Base-by-base conservation (phyloP, 2,113 vertebrate genomes). In the Passer domesticus region DNA sequence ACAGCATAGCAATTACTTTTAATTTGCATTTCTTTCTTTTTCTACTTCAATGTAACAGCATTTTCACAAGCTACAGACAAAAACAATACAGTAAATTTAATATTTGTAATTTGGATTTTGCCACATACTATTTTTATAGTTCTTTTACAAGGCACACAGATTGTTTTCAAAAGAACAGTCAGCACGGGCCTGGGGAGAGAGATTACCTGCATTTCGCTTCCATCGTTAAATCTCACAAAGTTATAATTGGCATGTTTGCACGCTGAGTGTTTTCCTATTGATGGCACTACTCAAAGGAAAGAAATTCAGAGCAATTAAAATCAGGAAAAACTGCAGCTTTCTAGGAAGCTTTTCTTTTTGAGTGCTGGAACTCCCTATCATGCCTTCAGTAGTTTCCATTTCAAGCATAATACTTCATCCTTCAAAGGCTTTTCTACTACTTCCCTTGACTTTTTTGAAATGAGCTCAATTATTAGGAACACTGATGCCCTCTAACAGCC, bases 361-460 rank as follows among this genome's bases (percentile, higher is more conserved):
- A 50, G 23, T 0, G 0, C 30, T 46, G 30, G 23, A 62, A 80
- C 23, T 69, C n/a, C 16, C 59, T 64, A 22, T 50, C 17, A 72
- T 31, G 37, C 19, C 18, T 87, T 89, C 44, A 72, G 62, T 87
- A 74, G 27, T 68, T 91, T 74, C 28, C 19, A 60, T 68, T 93
- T 70, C 64, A 80, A 74, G 17, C 20, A 75, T 20, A 56, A 35
- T 13, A 13, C 39, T 81, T 95, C 56, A 87, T 46, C 31, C 20
- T 84, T 94, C 69, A 78, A 75, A 87, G 49, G 33, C 22, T 50
- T 87, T 92, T 78, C 64, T 82, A 52, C 11, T 56, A 37, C 69
- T 78, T 77, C 18, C 47, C 69, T 79, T 78, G 47, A 78, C 39
- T 47, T 66, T 77, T 81, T 83, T 35, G 35, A 43, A 75, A 89